Conservation (phyloP, 2,888 invertebrate genomes). For the Protonemura montana region DNA sequence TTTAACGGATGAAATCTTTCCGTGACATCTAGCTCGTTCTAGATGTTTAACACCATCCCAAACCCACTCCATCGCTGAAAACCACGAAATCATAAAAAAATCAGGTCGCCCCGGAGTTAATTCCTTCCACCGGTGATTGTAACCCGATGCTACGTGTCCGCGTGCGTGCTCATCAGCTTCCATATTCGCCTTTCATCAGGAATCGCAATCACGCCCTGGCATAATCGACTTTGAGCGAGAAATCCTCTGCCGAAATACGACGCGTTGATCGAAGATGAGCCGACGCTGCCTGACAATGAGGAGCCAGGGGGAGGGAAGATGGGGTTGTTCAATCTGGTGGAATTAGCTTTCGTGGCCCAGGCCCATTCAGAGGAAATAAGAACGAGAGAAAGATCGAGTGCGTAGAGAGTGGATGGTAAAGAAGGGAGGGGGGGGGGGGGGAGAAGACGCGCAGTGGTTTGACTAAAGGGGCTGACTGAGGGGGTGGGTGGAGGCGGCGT, state of each 20-base stretch:
- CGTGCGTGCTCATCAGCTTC: neutral
- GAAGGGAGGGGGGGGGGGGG: neutral
- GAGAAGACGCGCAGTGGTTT: constrained; percentile 1
- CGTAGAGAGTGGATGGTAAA: neutral
- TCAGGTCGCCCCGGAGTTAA: neutral
- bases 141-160: neutral
- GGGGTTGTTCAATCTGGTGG: constrained; percentile 36
- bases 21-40: neutral
- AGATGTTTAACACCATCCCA: neutral
- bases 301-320: neutral
- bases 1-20: neutral
- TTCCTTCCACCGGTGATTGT: neutral
- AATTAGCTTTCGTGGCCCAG: constrained; percentile 38
- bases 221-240: neutral
- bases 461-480: neutral
- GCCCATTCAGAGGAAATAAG: constrained; percentile 18
- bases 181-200: neutral
- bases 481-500: neutral
- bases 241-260: neutral
- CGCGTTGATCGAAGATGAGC: neutral
- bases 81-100: neutral
- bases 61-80: neutral
- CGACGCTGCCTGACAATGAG: constrained; percentile 31
- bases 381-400: constrained; percentile 38
- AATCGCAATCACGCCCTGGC: neutral